Evolutionary conservation across 2,797 vertebrate species (phyloP).

Genomic region (Pangasius krempfi): DNA sequence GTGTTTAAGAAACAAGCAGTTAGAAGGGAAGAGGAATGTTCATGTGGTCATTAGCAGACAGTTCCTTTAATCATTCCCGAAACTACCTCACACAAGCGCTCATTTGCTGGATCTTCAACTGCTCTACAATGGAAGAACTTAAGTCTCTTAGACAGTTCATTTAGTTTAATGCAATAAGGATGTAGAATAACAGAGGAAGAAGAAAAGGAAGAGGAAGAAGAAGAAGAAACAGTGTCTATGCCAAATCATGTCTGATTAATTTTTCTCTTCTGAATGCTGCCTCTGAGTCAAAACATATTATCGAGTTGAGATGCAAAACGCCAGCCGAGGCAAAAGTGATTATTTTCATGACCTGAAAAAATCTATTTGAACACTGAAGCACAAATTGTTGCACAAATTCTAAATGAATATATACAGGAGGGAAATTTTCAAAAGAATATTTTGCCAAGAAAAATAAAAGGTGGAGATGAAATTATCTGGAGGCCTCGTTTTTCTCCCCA

Average conservation of each 20-base stretch:
- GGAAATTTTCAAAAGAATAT: constrained; percentile 75
- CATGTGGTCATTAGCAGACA: constrained; percentile 69
- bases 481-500: constrained; percentile 57
- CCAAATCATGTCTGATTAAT: constrained; percentile 71
- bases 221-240: constrained; percentile 34
- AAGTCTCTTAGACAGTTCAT: constrained; percentile 72
- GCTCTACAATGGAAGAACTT: constrained; percentile 64
- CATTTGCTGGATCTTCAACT: constrained; percentile 63
- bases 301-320: constrained; percentile 66
- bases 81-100: constrained; percentile 61
- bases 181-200: constrained; percentile 34
- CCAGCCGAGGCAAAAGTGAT: constrained; percentile 75
- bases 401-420: constrained; percentile 73
- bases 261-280: constrained; percentile 67
- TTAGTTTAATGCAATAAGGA: constrained; percentile 71
- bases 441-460: constrained; percentile 62
- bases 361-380: constrained; percentile 67
- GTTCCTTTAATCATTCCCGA: constrained; percentile 71
- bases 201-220: constrained; percentile 5
- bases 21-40: constrained; percentile 60
- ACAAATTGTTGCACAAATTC: constrained; percentile 75
- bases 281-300: constrained; percentile 66
- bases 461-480: constrained; percentile 73
- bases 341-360: constrained; percentile 77
- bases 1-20: constrained; percentile 59